Evolutionary conservation across 2,888 invertebrate species (phyloP), one percentile per base, ranked within the genome.

Genomic region (Chelonus formosanus): DNA sequence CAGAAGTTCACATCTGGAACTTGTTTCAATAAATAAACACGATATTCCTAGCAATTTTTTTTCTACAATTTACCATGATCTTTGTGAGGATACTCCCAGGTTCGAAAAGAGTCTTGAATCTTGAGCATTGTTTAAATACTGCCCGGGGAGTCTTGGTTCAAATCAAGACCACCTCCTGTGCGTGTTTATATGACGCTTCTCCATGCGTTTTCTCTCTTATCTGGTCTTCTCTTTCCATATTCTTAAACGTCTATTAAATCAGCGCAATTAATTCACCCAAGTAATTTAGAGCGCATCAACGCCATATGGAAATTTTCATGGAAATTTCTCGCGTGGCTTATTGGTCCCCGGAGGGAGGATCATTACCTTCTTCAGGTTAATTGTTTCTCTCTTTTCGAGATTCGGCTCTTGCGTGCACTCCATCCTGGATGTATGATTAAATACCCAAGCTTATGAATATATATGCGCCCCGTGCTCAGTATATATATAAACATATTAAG

Each of bases 241-340:
- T 54, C 32, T 43, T 57, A 36, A 4, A 47, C 48, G 20, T 43
- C 45, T 64, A 57, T 65, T 65, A 58, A 60, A 58, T 53, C 35
- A 65, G 50, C 64, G 58, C 35, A 67, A 67, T 56, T 63, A 60
- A 56, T 58, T 31, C 43, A 52, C 10, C 35, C 34, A 54, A 52
- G 52, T 64, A 58, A 60, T 57, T 65, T 63, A 65, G 65, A 53
- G 60, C 63, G 67, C 68, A 68, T 69, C 66, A 69, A 67, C 69
- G 69, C 62, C 66, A 66, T 67, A 47, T 61, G 60, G 52, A 61
- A 65, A 67, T 69, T 68, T 66, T 63, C 64, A 55, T 63, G 57
- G 63, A 62, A 61, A 68, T 67, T 65, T 67, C 68, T 71, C 71
- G 65, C 65, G 67, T 68, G 69, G 67, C 69, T 64, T 69, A 69